A percentile compares a stretch with the other conserved stretches of the same genome.
Conservation (phyloP, 2,888 invertebrate genomes). For the Drosophila flavopinicola region DNA sequence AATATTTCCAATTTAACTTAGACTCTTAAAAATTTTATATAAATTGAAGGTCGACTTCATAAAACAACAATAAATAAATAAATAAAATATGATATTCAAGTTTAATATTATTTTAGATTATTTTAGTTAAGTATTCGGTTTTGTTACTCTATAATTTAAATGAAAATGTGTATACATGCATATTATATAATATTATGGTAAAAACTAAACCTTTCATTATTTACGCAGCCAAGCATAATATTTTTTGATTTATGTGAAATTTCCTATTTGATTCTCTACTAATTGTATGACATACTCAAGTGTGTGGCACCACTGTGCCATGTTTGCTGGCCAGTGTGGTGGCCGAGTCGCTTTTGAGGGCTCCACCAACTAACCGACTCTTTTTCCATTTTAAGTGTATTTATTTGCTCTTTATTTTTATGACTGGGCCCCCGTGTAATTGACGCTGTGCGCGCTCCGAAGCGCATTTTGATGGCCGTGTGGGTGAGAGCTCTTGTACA, state of each 20-base stretch:
- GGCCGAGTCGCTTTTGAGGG: constrained; percentile 19
- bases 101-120: too few relatives aligned
- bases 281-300: background rate
- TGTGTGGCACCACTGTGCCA: constrained; percentile 25
- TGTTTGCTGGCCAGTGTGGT: constrained; percentile 7
- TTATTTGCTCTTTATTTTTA: constrained; percentile 79
- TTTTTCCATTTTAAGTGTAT: constrained; percentile 71
- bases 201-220: too few relatives aligned
- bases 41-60: too few relatives aligned
- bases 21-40: too few relatives aligned
- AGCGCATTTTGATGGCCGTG: constrained; percentile 69
- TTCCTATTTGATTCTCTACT: too few relatives aligned
- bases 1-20: too few relatives aligned
- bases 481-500: constrained; percentile 24
- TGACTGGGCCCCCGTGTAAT: constrained; percentile 75
- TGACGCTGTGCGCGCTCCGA: constrained; percentile 69
- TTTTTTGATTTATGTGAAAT: too few relatives aligned
- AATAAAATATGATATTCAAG: too few relatives aligned
- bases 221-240: too few relatives aligned
- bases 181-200: background rate
- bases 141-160: too few relatives aligned
- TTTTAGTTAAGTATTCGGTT: too few relatives aligned
- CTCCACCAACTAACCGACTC: constrained; percentile 42
- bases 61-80: too few relatives aligned
- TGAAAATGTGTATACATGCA: background rate